A percentile compares a stretch with the other conserved stretches of the same genome.
These are phyloP conservation scores for Cryptocheilus praepositus DNA, from an alignment of 2,888 invertebrate species.

Conservation along the genomic window DNA sequence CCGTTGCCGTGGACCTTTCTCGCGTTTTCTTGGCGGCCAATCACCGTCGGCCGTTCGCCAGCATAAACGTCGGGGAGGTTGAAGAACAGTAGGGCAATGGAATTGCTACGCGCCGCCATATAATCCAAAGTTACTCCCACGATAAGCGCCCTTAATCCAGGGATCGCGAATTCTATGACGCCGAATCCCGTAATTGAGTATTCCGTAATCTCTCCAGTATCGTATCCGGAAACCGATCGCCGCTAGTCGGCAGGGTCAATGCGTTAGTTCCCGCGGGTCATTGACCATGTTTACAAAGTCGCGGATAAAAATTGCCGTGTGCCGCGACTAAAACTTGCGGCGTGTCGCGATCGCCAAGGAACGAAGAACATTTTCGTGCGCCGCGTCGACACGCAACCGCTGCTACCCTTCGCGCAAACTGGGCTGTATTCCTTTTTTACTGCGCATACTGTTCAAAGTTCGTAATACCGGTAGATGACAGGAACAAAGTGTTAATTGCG, in stretches of 20 bases:
- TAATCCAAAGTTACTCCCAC: constrained; percentile 55
- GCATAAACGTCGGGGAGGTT: not conserved
- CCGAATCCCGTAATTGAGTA: constrained; percentile 61
- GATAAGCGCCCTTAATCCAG: constrained; percentile 60
- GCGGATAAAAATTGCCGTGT: too few relatives aligned
- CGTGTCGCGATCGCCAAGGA: too few relatives aligned
- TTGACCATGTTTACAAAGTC: too few relatives aligned
- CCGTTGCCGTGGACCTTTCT: too few relatives aligned
- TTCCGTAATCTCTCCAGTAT: constrained; percentile 57
- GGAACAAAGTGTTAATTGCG: too few relatives aligned
- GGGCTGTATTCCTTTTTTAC: too few relatives aligned
- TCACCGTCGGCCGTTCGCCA: not conserved
- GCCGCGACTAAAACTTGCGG: too few relatives aligned
- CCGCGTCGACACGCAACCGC: too few relatives aligned
- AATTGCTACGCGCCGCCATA: constrained; percentile 24
- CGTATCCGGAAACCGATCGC: constrained; percentile 50
- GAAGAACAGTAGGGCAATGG: constrained; percentile 3
- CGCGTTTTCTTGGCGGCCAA: not conserved
- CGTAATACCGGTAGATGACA: too few relatives aligned
- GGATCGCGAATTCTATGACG: constrained; percentile 60
- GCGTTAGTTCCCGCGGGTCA: constrained; percentile 11
- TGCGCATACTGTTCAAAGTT: too few relatives aligned
- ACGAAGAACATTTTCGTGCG: too few relatives aligned
- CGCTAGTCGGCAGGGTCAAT: constrained; percentile 29
- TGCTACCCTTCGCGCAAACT: too few relatives aligned